Percentiles rank a stretch among this genome's conserved stretches.
phyloP scores from a whole-genome alignment of 2,888 invertebrate genomes.

The Chloroclystis v-ata region DNA sequence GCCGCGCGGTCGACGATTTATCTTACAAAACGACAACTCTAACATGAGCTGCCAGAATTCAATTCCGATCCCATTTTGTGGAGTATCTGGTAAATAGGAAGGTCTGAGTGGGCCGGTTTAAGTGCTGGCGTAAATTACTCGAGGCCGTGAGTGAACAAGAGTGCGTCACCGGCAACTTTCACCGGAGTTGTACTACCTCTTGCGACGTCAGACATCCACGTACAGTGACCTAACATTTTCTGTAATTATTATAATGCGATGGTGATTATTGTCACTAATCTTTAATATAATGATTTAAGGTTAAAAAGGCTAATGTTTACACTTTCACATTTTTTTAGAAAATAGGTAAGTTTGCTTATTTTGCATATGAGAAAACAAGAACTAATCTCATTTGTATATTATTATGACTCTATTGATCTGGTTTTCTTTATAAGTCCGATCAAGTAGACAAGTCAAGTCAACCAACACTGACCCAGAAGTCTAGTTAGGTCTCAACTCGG shows the following conservation, averaged over 20 bases:
- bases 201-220: conserved; percentile 20
- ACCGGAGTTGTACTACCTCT: conserved; percentile 40
- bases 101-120: conserved; percentile 43
- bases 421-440: background rate
- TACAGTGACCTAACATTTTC: conserved; percentile 21
- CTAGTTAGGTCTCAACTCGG: conserved; percentile 7
- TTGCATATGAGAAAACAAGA: background rate
- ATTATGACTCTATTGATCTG: background rate
- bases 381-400: background rate
- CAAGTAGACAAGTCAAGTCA: background rate
- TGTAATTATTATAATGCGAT: conserved; percentile 1
- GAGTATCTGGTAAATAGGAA: conserved; percentile 40
- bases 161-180: conserved; percentile 74
- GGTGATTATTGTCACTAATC: conserved; percentile 1
- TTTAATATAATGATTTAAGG: background rate
- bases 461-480: conserved; percentile 9
- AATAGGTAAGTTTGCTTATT: background rate
- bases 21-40: conserved; percentile 47
- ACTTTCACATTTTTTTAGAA: background rate
- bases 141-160: conserved; percentile 57
- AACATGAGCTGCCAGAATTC: conserved; percentile 44
- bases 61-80: conserved; percentile 37
- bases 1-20: conserved; percentile 57
- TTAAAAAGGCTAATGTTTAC: background rate
- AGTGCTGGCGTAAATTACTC: conserved; percentile 57